Conservation (phyloP, 2,888 invertebrate genomes). For the Capitulum mitella region DNA sequence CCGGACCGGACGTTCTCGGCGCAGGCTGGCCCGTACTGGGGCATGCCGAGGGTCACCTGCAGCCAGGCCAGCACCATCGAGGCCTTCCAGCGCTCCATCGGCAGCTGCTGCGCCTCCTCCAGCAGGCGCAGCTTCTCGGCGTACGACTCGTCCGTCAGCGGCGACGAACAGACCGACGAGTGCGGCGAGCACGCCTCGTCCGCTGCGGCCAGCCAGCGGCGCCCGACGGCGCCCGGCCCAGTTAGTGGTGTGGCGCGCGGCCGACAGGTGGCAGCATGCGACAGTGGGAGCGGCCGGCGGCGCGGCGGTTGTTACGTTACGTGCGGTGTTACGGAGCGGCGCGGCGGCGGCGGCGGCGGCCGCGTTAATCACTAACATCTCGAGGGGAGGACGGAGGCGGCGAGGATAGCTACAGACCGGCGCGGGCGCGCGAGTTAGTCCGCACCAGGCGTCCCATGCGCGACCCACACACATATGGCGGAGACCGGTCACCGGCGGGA, state of each 20-base stretch:
- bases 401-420: neutral
- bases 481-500: neutral
- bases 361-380: neutral
- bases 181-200: slow-evolving; percentile 49
- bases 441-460: neutral
- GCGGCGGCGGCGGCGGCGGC: neutral
- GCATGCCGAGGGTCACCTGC: slow-evolving; percentile 88
- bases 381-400: neutral
- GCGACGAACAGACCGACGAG: slow-evolving; percentile 37
- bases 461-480: neutral
- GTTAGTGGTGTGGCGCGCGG: neutral
- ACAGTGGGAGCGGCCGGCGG: too few relatives aligned
- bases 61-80: slow-evolving; percentile 91
- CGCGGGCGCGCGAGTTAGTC: neutral
- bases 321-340: too few relatives aligned
- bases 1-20: slow-evolving; percentile 93
- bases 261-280: neutral
- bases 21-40: slow-evolving; percentile 80
- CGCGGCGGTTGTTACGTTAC: too few relatives aligned
- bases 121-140: slow-evolving; percentile 67
- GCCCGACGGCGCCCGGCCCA: neutral
- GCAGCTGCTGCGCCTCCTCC: slow-evolving; percentile 66
- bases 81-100: slow-evolving; percentile 85
- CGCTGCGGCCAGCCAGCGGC: neutral
- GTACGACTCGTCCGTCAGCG: slow-evolving; percentile 59